Percentiles rank a stretch among this genome's conserved stretches.
These are phyloP conservation scores for Pristis pectinata DNA, from an alignment of 2,797 vertebrate genomes.

Conservation along the genomic window DNA sequence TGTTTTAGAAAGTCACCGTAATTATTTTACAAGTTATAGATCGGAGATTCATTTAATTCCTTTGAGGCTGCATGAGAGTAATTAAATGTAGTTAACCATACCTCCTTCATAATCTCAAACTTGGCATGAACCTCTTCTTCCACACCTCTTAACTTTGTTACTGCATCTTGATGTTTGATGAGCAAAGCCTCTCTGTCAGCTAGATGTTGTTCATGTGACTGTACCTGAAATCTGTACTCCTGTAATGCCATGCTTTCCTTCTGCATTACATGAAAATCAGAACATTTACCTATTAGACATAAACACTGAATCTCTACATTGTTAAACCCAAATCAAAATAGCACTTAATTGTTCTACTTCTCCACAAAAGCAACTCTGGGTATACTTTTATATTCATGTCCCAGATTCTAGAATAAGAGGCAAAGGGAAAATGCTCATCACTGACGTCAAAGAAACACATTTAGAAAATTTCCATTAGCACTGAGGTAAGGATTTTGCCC, in stretches of 20 bases:
- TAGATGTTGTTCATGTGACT: slow-evolving; percentile 56
- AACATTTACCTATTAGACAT: not conserved
- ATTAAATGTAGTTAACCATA: slow-evolving; percentile 39
- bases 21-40: not conserved
- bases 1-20: not conserved
- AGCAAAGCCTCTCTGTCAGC: slow-evolving; percentile 62
- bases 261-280: slow-evolving; percentile 50
- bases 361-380: not conserved
- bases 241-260: slow-evolving; percentile 66
- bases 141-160: slow-evolving; percentile 61
- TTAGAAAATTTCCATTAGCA: too few relatives aligned
- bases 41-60: not conserved
- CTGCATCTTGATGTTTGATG: slow-evolving; percentile 61
- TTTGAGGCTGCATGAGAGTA: not conserved
- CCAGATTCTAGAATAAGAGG: too few relatives aligned
- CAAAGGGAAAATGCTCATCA: too few relatives aligned
- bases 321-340: slow-evolving; percentile 1
- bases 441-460: too few relatives aligned
- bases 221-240: slow-evolving; percentile 64
- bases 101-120: slow-evolving; percentile 61
- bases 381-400: not conserved
- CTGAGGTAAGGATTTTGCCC: too few relatives aligned
- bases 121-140: slow-evolving; percentile 65
- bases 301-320: not conserved
- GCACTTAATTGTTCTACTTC: not conserved